Evolutionary conservation across 2,888 invertebrate species (phyloP).

Genomic region (Drosophila yooni): DNA sequence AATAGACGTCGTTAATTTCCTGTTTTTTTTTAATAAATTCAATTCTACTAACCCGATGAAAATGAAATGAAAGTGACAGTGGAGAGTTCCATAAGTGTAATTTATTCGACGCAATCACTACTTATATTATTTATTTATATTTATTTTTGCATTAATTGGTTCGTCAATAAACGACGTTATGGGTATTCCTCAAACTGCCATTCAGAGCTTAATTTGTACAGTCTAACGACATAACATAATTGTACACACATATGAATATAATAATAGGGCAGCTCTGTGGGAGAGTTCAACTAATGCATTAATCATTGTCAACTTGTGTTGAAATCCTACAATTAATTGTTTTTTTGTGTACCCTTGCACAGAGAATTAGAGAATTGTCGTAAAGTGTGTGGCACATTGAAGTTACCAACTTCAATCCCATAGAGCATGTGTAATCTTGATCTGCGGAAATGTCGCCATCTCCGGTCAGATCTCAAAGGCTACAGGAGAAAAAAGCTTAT

Average conservation of each 20-base stretch:
- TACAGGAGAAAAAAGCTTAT: neutral
- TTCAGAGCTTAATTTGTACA: neutral
- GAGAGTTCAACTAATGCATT: neutral
- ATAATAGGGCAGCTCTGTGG: neutral
- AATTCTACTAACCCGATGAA: constrained; percentile 16
- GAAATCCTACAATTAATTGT: neutral
- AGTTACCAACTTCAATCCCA: neutral
- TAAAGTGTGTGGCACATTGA: neutral
- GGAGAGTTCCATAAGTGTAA: constrained; percentile 14
- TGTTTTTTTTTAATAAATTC: constrained; percentile 63
- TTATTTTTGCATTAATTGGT: constrained; percentile 6
- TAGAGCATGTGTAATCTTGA: neutral
- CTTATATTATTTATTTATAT: constrained; percentile 24
- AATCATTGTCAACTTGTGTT: neutral
- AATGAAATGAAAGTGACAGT: constrained; percentile 9
- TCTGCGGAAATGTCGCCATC: neutral
- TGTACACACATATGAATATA: neutral
- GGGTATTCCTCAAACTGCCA: neutral
- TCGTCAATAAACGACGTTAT: constrained; percentile 29
- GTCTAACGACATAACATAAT: neutral
- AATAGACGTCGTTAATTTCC: constrained; percentile 30
- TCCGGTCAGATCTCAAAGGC: neutral
- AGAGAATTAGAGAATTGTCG: neutral
- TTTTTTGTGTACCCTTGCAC: neutral
- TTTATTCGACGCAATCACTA: constrained; percentile 18